Conservation (phyloP, 2,797 vertebrate genomes). For the Clarias pachynema region DNA sequence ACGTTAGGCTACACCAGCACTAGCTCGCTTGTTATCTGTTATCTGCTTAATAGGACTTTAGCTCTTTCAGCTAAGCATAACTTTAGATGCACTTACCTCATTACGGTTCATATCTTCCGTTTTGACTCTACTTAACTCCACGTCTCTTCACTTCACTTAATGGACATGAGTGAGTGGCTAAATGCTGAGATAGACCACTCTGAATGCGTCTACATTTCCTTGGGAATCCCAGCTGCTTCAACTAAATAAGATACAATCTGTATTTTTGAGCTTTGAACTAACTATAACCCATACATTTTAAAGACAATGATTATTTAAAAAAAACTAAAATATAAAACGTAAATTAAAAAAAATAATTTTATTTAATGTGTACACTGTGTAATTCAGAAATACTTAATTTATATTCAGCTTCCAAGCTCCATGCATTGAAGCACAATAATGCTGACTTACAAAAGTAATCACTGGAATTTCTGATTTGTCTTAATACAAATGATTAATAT, state of each 20-base stretch:
- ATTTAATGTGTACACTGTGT: background rate
- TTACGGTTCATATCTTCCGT: conserved; percentile 2
- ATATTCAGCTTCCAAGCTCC: background rate
- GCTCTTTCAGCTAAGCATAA: background rate
- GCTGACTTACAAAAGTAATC: background rate
- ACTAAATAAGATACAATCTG: background rate
- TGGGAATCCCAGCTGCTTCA: background rate
- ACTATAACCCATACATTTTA: background rate
- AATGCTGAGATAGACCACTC: conserved; percentile 4
- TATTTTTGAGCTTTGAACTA: background rate
- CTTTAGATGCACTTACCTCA: conserved; percentile 22
- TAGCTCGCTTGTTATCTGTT: background rate
- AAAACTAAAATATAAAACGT: background rate
- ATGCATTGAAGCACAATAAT: background rate
- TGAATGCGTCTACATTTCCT: background rate
- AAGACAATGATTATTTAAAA: background rate
- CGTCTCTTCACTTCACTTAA: background rate
- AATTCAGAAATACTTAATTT: background rate
- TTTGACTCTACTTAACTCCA: background rate
- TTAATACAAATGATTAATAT: background rate
- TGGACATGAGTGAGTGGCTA: background rate
- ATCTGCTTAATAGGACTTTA: background rate
- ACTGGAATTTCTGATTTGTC: background rate
- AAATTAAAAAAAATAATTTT: background rate
- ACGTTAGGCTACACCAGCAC: background rate